Evolutionary conservation across 2,888 invertebrate species (phyloP).

Genomic region (Tetragonula carbonaria): DNA sequence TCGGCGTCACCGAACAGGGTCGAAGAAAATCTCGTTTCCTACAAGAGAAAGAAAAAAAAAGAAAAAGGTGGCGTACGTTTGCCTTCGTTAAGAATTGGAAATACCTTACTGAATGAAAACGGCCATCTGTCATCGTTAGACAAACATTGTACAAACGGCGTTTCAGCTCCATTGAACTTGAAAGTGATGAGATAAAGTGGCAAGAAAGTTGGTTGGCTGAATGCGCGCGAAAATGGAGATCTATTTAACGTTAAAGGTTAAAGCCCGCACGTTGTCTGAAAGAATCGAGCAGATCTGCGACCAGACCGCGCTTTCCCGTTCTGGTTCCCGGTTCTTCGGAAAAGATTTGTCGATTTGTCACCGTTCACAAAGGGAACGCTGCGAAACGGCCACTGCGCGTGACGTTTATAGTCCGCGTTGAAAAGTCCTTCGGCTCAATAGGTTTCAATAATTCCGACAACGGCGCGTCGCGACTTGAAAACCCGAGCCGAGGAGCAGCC

Average conservation of each 20-base stretch:
- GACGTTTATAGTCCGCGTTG: slow-evolving; percentile 9
- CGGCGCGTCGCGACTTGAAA: slow-evolving; percentile 38
- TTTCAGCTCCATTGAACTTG: too few species aligned
- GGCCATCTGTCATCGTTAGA: too few species aligned
- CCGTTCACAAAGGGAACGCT: background rate
- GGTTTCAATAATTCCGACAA: slow-evolving; percentile 38
- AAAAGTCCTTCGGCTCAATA: background rate
- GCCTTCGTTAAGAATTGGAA: background rate
- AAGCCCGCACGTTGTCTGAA: too few species aligned
- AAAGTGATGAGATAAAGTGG: too few species aligned
- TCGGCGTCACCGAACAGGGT: background rate
- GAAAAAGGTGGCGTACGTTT: background rate
- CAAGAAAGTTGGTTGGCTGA: too few species aligned
- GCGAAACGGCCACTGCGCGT: too few species aligned
- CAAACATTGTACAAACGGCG: too few species aligned
- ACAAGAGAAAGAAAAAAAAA: background rate
- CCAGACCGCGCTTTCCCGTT: background rate
- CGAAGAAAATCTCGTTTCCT: background rate
- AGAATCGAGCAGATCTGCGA: too few species aligned
- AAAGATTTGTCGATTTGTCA: slow-evolving; percentile 1
- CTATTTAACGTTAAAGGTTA: background rate
- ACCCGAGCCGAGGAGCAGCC: slow-evolving; percentile 33
- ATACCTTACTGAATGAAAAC: background rate
- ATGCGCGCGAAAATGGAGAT: background rate
- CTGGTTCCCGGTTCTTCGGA: background rate